A percentile compares a stretch with the other conserved stretches of the same genome.
phyloP scores from a whole-genome alignment of 1,140 invertebrate genomes.

The Doryteuthis pealeii region DNA sequence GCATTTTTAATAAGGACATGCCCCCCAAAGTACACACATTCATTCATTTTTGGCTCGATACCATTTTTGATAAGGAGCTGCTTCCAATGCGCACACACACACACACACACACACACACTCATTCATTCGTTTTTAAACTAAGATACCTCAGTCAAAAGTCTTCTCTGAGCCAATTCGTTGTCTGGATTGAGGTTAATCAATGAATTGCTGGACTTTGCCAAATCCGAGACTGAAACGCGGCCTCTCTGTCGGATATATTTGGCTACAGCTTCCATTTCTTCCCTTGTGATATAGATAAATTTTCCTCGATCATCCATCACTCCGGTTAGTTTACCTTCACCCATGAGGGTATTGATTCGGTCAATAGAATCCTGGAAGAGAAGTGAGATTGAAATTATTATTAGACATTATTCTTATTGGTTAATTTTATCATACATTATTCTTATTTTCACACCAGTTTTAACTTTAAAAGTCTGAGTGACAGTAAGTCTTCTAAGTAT shows the following conservation, averaged over 20 bases:
- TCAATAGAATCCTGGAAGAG: conserved; percentile 60
- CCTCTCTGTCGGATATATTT: conserved; percentile 96
- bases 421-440: too few relatives aligned
- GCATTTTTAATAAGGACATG: too few relatives aligned
- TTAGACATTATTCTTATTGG: too few relatives aligned
- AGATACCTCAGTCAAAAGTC: neutral
- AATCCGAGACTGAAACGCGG: conserved; percentile 86
- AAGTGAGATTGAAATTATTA: conserved; percentile 12
- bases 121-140: too few relatives aligned
- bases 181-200: conserved; percentile 78
- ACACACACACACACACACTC: too few relatives aligned
- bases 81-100: too few relatives aligned
- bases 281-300: conserved; percentile 94
- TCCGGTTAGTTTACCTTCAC: conserved; percentile 73
- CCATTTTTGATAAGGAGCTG: too few relatives aligned
- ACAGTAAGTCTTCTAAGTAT: too few relatives aligned
- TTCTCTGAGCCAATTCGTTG: conserved; percentile 16
- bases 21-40: too few relatives aligned
- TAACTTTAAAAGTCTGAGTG: too few relatives aligned
- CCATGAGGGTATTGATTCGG: conserved; percentile 82
- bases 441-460: too few relatives aligned
- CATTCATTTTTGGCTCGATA: too few relatives aligned
- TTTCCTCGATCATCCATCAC: conserved; percentile 99
- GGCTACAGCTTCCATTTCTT: conserved; percentile 88
- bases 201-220: conserved; percentile 91